Evolutionary conservation across 2,797 vertebrate species (phyloP), one percentile per base, ranked within the genome.

Genomic region (Adelosebastes latens): DNA sequence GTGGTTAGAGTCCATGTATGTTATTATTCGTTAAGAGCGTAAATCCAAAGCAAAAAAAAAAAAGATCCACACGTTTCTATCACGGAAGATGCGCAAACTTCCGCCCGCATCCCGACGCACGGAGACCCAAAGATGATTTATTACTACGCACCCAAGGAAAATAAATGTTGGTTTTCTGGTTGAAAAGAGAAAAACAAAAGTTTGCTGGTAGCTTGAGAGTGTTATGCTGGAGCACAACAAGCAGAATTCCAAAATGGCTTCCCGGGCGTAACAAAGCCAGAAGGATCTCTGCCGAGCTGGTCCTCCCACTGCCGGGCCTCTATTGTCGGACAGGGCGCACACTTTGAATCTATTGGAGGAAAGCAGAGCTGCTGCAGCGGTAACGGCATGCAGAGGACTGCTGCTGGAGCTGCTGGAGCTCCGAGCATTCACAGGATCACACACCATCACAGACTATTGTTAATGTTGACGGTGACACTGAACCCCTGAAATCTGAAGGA

Each of bases 201-300:
- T 96, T 95, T 92, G 60, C 76, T 89, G 90, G 94, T 89, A 89
- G 91, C 84, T 68, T 77, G 34, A 27, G 84, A 80, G 71, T 89
- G 90, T 72, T 88, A 77, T 89, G 92, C 88, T 90, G 72, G 80
- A 75, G 83, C 94, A 94, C 94, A 89, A 94, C 92, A 89, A 94
- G 91, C 87, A 83, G 88, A 90, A 93, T 95, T 96, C 96, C 96
- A 98, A 98, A 97, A 98, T 98, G 97, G 97, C 97, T 97, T 96
- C 97, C 96, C 93, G 82, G 94, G 89, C 93, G 95, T 94, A 95
- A 97, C 96, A 97, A 97, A 97, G 96, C 96, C 96, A 95, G 94
- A 96, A 93, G 96, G 95, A 93, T 93, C 89, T 87, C 90, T 90
- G 89, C 82, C 22, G 92, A 83, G 88, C 89, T 74, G 95, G 92